These are phyloP conservation scores for Neoitamus cyanurus DNA, from an alignment of 2,888 invertebrate species.

Conservation along the genomic window DNA sequence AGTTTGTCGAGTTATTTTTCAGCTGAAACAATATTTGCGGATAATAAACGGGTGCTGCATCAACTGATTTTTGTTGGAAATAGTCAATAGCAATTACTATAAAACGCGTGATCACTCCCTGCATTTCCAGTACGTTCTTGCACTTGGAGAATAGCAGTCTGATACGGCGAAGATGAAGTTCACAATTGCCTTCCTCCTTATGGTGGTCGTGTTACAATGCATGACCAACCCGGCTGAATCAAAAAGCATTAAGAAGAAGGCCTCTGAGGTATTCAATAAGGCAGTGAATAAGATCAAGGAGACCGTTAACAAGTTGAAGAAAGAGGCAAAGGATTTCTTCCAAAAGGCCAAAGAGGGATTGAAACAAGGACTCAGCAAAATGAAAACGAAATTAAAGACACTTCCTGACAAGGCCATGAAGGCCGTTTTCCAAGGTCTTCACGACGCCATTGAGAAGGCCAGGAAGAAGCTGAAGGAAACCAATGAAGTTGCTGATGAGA, in stretches of 20 bases:
- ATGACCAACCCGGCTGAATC: not conserved
- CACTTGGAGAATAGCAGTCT: not conserved
- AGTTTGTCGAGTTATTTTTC: not conserved
- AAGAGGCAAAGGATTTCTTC: slow-evolving; percentile 15
- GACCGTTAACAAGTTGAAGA: not conserved
- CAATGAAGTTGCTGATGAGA: slow-evolving; percentile 34
- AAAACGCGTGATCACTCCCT: not conserved
- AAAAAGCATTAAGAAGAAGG: slow-evolving; percentile 21
- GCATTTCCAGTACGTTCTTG: not conserved
- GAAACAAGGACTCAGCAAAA: not conserved
- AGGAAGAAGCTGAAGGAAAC: slow-evolving; percentile 16
- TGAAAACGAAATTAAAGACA: not conserved
- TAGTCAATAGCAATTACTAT: not conserved
- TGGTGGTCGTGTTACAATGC: slow-evolving; percentile 1
- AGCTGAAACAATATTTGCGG: not conserved
- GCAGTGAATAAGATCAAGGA: not conserved
- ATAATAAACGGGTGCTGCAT: not conserved
- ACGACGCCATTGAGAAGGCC: not conserved
- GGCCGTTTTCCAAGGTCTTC: not conserved
- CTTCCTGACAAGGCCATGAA: slow-evolving; percentile 15
- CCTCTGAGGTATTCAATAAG: not conserved
- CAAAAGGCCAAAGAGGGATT: slow-evolving; percentile 5
- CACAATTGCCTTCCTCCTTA: not conserved
- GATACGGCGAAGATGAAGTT: slow-evolving; percentile 6
- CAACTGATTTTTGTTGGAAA: not conserved